These are phyloP conservation scores for Oryzias dopingdopingensis DNA, from an alignment of 2,797 vertebrate genomes.

Conservation along the genomic window DNA sequence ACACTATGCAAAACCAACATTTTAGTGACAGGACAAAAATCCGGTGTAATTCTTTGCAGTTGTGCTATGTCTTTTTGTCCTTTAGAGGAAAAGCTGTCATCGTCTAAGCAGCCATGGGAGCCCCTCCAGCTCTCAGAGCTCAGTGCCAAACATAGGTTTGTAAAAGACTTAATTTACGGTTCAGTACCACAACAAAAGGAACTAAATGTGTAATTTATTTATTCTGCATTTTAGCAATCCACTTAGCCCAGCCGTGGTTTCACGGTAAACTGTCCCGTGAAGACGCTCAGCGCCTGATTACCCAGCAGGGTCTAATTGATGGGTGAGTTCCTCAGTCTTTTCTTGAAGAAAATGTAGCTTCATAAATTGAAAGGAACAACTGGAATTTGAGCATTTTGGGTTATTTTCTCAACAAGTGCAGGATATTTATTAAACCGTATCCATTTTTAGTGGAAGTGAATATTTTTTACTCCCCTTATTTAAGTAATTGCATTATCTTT, in stretches of 20 bases:
- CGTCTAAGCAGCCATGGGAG: constrained; percentile 88
- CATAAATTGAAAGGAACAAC: too few relatives aligned
- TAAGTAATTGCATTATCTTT: too few relatives aligned
- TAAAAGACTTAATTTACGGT: constrained; percentile 18
- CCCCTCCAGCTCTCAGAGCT: constrained; percentile 81
- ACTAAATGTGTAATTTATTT: background rate
- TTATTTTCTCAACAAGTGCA: too few relatives aligned
- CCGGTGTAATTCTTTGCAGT: constrained; percentile 6
- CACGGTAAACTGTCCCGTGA: constrained; percentile 93
- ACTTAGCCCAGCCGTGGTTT: constrained; percentile 94
- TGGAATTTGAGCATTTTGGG: too few relatives aligned
- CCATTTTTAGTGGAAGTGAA: too few relatives aligned
- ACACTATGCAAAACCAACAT: background rate
- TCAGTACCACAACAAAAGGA: background rate
- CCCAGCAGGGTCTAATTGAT: constrained; percentile 91
- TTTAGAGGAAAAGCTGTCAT: constrained; percentile 91
- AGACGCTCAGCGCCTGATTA: constrained; percentile 90
- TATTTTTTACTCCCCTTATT: too few relatives aligned
- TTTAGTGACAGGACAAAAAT: background rate
- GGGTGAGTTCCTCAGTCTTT: constrained; percentile 76
- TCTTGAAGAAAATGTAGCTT: background rate
- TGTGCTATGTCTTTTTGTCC: constrained; percentile 18
- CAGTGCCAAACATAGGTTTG: constrained; percentile 83
- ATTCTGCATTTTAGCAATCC: constrained; percentile 79
- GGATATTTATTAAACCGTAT: too few relatives aligned